phyloP scores from a whole-genome alignment of 1,140 invertebrate genomes.

The Zaprionus inermis region DNA sequence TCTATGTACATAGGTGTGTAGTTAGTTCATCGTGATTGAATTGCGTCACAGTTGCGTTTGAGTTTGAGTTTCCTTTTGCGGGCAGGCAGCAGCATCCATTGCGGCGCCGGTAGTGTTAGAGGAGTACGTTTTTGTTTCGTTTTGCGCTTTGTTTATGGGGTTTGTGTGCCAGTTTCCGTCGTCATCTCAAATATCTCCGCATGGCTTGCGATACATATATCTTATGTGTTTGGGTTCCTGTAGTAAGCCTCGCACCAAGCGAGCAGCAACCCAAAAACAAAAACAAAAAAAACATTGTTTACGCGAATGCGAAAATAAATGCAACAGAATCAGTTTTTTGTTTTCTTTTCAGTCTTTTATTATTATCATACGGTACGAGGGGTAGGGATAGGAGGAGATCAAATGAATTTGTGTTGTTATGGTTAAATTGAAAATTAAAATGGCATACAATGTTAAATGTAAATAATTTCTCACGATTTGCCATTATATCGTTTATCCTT shows the following conservation, averaged over 20 bases:
- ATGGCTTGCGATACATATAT: conserved; percentile 11
- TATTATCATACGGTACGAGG: neutral
- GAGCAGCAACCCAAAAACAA: neutral
- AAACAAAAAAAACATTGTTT: conserved; percentile 1
- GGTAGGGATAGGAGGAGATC: neutral
- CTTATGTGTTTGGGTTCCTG: conserved; percentile 15
- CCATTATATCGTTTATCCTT: neutral
- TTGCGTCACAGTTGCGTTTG: conserved; percentile 44
- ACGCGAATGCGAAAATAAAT: neutral
- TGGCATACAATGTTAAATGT: neutral
- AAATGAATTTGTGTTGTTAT: neutral
- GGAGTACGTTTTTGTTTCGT: conserved; percentile 30
- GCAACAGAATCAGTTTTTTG: neutral
- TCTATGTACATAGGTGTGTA: neutral
- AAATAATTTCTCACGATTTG: conserved; percentile 1
- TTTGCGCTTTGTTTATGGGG: conserved; percentile 47
- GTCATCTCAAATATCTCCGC: conserved; percentile 24
- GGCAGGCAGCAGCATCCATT: conserved; percentile 38
- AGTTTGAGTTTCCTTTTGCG: conserved; percentile 49
- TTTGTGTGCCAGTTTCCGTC: conserved; percentile 58
- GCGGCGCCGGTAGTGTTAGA: conserved; percentile 28
- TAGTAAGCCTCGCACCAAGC: neutral
- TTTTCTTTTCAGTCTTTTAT: neutral
- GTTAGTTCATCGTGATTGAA: conserved; percentile 41
- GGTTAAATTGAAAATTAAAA: neutral